Evolutionary conservation across 1,140 invertebrate species (phyloP).

Genomic region (Drosophila lini): DNA sequence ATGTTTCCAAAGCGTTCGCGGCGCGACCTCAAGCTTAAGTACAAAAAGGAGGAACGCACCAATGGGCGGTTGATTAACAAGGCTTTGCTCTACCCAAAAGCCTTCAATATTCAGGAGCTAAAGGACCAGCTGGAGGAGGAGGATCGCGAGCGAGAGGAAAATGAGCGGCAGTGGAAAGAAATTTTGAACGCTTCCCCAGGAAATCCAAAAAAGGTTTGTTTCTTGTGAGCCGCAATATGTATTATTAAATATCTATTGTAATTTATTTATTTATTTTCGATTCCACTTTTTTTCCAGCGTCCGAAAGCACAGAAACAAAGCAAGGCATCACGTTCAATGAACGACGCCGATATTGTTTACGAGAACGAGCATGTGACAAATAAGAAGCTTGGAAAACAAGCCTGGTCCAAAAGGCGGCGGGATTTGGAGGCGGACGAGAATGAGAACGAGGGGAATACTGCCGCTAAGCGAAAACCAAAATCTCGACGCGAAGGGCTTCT

Average conservation of each 20-base stretch:
- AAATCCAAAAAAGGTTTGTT: slow-evolving; percentile 58
- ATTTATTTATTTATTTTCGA: background rate
- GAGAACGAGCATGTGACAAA: slow-evolving; percentile 72
- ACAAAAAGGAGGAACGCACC: slow-evolving; percentile 85
- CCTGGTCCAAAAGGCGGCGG: slow-evolving; percentile 43
- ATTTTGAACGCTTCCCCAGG: slow-evolving; percentile 43
- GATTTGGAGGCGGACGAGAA: slow-evolving; percentile 30
- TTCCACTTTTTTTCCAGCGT: slow-evolving; percentile 30
- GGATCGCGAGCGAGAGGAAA: slow-evolving; percentile 72
- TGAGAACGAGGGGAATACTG: slow-evolving; percentile 14
- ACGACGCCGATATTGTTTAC: slow-evolving; percentile 67
- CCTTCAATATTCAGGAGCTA: slow-evolving; percentile 85
- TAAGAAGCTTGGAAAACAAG: slow-evolving; percentile 59
- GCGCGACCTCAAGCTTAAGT: slow-evolving; percentile 90
- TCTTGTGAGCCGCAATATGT: background rate
- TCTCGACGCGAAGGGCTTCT: background rate
- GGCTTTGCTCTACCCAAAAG: slow-evolving; percentile 84
- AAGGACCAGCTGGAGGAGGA: slow-evolving; percentile 84
- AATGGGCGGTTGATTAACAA: slow-evolving; percentile 84
- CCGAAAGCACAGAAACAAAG: slow-evolving; percentile 38
- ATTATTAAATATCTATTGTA: background rate
- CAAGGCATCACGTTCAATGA: slow-evolving; percentile 53
- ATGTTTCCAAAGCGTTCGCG: slow-evolving; percentile 92
- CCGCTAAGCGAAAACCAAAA: slow-evolving; percentile 26
- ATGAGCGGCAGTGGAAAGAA: slow-evolving; percentile 60